phyloP scores from a whole-genome alignment of 2,888 invertebrate genomes.

The Melanophora roralis region DNA sequence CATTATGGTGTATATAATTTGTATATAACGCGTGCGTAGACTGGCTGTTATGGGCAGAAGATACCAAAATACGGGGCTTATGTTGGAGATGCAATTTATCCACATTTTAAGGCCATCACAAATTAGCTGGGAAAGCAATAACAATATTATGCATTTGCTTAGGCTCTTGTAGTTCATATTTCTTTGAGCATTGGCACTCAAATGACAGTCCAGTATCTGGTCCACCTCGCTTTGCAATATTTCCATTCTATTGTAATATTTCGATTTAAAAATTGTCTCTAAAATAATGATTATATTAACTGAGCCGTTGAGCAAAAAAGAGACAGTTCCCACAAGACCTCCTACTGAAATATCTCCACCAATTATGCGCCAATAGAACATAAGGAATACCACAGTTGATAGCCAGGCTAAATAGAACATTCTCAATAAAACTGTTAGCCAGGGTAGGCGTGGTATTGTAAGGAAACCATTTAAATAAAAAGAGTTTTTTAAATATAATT shows the following conservation, averaged over 20 bases:
- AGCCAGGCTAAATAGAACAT: slow-evolving; percentile 40
- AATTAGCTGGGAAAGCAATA: not conserved
- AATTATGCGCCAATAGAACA: slow-evolving; percentile 48
- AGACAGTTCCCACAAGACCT: slow-evolving; percentile 56
- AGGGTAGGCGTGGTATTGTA: slow-evolving; percentile 14
- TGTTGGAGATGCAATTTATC: slow-evolving; percentile 29
- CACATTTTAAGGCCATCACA: slow-evolving; percentile 45
- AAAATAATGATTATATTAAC: slow-evolving; percentile 52
- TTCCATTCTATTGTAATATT: not conserved
- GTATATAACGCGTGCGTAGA: slow-evolving; percentile 41
- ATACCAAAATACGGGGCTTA: slow-evolving; percentile 44
- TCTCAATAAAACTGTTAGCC: slow-evolving; percentile 30
- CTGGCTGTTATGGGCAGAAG: not conserved
- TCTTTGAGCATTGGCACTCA: not conserved
- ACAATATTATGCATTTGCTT: not conserved
- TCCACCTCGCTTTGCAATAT: slow-evolving; percentile 37
- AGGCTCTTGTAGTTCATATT: not conserved
- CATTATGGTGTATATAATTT: slow-evolving; percentile 38
- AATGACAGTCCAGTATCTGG: slow-evolving; percentile 5
- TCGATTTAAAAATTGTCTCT: slow-evolving; percentile 56
- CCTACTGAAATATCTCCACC: slow-evolving; percentile 43
- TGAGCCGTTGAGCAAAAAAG: slow-evolving; percentile 48
- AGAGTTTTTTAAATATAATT: not conserved
- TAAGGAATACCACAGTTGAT: not conserved
- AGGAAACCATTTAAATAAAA: slow-evolving; percentile 42